Evolutionary conservation across 2,888 invertebrate species (phyloP).

Genomic region (Papilio protenor): DNA sequence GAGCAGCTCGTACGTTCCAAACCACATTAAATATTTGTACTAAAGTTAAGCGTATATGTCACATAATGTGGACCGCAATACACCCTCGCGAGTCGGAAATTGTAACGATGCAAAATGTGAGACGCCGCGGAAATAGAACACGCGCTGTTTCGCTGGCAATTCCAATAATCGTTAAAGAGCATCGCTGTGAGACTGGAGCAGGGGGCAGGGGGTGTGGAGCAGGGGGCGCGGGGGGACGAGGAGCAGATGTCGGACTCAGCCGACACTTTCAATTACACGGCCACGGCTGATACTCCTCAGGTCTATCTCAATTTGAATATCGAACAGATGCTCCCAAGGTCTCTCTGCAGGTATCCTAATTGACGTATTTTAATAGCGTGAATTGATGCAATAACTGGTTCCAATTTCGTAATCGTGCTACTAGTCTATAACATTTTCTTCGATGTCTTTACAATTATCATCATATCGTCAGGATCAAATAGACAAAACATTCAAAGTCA

Average conservation of each 20-base stretch:
- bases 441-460: too few species aligned
- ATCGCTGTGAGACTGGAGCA: constrained; percentile 47
- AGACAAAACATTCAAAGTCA: neutral
- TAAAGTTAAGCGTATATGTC: neutral
- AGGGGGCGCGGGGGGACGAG: constrained; percentile 55
- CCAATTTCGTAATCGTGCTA: neutral
- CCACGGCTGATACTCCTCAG: constrained; percentile 60
- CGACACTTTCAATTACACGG: constrained; percentile 67
- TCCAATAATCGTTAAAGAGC: constrained; percentile 80
- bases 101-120: constrained; percentile 51
- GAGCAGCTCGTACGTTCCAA: constrained; percentile 52
- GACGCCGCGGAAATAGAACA: constrained; percentile 74
- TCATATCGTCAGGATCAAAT: neutral
- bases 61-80: neutral
- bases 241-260: constrained; percentile 65
- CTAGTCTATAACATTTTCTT: neutral
- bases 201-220: constrained; percentile 53
- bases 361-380: neutral
- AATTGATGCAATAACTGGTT: neutral
- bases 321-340: constrained; percentile 59
- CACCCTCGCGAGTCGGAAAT: constrained; percentile 36
- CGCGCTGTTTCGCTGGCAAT: constrained; percentile 67
- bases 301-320: constrained; percentile 66
- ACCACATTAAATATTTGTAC: neutral
- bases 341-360: constrained; percentile 33